Percentiles rank a stretch among this genome's conserved stretches.
Evolutionary conservation across 2,797 vertebrate genomes (phyloP).

Genomic region (Acipenser oxyrinchus): DNA sequence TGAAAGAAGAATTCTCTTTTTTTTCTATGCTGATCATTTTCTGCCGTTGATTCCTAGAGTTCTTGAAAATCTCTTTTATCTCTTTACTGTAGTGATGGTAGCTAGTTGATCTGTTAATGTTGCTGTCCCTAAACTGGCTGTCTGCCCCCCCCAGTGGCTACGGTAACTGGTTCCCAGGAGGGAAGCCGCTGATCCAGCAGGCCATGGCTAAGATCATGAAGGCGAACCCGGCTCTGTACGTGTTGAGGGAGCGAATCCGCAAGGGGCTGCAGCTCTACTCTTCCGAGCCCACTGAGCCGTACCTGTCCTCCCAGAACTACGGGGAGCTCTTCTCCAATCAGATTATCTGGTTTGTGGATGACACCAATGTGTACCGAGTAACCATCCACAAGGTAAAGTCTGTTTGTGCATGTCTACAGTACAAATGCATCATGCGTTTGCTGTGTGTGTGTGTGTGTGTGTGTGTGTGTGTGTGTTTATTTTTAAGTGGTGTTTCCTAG

Average conservation of each 20-base stretch:
- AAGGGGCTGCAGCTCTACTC: constrained; percentile 97
- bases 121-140: not conserved
- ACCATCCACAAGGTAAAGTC: constrained; percentile 92
- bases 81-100: not conserved
- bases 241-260: constrained; percentile 92
- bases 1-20: not conserved
- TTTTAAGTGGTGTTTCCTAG: not conserved
- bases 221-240: constrained; percentile 93
- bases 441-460: not conserved
- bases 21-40: too few species aligned
- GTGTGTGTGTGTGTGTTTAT: too few species aligned
- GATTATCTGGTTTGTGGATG: constrained; percentile 99
- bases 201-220: constrained; percentile 99
- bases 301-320: constrained; percentile 97
- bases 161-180: constrained; percentile 97
- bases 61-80: too few species aligned
- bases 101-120: not conserved
- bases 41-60: not conserved
- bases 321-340: constrained; percentile 99
- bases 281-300: constrained; percentile 95
- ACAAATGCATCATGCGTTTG: not conserved
- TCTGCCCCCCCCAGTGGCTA: constrained; percentile 68
- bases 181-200: constrained; percentile 97
- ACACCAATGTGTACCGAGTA: constrained; percentile 97
- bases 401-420: not conserved